Evolutionary conservation across 2,797 vertebrate genomes (phyloP), one percentile per base, ranked within the genome.

Genomic region (Manis crassicaudata): DNA sequence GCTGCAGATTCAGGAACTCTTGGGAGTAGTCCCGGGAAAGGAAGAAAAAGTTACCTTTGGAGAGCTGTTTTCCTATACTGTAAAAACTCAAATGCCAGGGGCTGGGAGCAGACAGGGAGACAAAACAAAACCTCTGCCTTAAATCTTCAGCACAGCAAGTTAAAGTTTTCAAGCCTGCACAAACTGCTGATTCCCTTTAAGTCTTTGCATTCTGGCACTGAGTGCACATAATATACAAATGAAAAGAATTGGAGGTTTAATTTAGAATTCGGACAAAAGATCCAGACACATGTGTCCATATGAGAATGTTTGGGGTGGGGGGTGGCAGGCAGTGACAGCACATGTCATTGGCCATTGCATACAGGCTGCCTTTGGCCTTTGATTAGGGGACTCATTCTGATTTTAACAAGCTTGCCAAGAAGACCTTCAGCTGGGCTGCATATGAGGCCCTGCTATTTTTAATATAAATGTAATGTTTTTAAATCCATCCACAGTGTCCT

Each of bases 401-500:
- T 85, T 97, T 98, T 95, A 97, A 75, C 91, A 97, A 94, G 88
- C 93, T 97, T 97, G 84, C 82, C 91, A 94, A 97, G 96, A 96
- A 94, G 89, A 95, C 93, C 76, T 97, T 97, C 96, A 97, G 95
- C 94, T 98, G 93, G 96, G 90, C 94, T 88, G 62, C 54, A 91
- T 94, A 96, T 52, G 70, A 98, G 97, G 97, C 88, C 81, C 77
- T 96, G 97, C 76, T 97, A 97, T 96, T 98, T 98, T 97, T 92
- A 98, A 98, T 97, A 97, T 92, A 97, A 97, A 97, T 95, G 97
- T 67, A 97, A 88, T 92, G 98, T 98, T 98, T 98, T 98, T 86
- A 98, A 98, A 98, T 97, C 96, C 93, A 98, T 97, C 95, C 95
- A 92, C 97, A 65, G 93, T 97, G 81, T 98, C 96, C 97, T 96